These are phyloP conservation scores for Perdita meconis DNA, from an alignment of 2,888 invertebrate genomes.

Conservation along the genomic window DNA sequence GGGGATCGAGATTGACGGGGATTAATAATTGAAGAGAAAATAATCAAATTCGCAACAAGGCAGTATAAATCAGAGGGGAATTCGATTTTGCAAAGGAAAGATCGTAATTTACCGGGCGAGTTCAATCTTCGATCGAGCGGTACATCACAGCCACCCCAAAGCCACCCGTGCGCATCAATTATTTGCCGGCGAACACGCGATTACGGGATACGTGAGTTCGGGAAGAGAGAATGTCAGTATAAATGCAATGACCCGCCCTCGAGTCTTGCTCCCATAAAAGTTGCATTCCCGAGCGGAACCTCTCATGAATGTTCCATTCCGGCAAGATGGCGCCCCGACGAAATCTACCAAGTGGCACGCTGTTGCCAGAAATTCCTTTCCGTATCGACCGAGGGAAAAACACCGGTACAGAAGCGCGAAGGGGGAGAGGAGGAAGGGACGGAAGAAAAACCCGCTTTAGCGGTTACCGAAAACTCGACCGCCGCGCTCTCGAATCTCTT, in stretches of 20 bases:
- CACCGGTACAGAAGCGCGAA: neutral
- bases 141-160: constrained; percentile 19
- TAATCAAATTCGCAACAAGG: constrained; percentile 15
- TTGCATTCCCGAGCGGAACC: constrained; percentile 67
- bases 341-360: constrained; percentile 35
- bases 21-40: constrained; percentile 11
- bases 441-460: constrained; percentile 5
- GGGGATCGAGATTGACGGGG: neutral
- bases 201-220: constrained; percentile 62
- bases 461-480: neutral
- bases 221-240: constrained; percentile 69
- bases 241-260: constrained; percentile 69
- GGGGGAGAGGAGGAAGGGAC: neutral
- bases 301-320: constrained; percentile 73
- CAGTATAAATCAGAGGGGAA: constrained; percentile 29
- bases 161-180: constrained; percentile 67
- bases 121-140: constrained; percentile 40
- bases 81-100: constrained; percentile 16
- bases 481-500: constrained; percentile 1
- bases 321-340: constrained; percentile 46
- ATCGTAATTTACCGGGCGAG: constrained; percentile 35
- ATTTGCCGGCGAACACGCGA: constrained; percentile 69
- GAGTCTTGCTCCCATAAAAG: constrained; percentile 72
- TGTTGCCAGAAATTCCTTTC: constrained; percentile 38
- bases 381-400: neutral